Conservation (phyloP, 2,113 vertebrate genomes). For the Ochotona curzoniae region DNA sequence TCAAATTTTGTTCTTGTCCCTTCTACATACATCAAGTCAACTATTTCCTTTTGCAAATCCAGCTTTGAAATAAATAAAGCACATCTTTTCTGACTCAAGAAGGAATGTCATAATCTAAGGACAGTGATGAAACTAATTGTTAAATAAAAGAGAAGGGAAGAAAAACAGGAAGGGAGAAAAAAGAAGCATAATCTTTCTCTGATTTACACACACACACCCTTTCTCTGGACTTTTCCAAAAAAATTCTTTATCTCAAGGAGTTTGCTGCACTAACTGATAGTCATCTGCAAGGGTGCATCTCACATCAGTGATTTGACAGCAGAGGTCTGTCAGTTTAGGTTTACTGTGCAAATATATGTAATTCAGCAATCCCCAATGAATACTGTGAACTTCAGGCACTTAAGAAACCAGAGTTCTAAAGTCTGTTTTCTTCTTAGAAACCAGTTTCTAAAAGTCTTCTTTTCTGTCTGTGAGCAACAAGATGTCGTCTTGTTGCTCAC, state of each 20-base stretch:
- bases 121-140: not conserved
- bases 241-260: not conserved
- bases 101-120: not conserved
- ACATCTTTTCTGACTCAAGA: not conserved
- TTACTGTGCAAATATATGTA: not conserved
- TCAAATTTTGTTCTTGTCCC: not conserved
- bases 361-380: not conserved
- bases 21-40: not conserved
- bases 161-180: not conserved
- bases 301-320: not conserved
- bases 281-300: not conserved
- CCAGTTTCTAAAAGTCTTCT: no score
- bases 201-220: not conserved
- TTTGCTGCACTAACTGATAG: not conserved
- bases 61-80: conserved; percentile 10
- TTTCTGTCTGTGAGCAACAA: no score
- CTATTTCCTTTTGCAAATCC: not conserved
- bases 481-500: not conserved
- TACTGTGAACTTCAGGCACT: not conserved
- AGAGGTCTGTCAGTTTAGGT: not conserved
- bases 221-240: not conserved
- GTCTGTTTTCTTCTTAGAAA: conserved; percentile 21
- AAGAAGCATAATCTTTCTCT: no score
- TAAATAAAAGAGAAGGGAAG: not conserved
- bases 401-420: not conserved